These are phyloP conservation scores for Gymnogyps californianus DNA, from an alignment of 2,113 vertebrate genomes.

Conservation along the genomic window DNA sequence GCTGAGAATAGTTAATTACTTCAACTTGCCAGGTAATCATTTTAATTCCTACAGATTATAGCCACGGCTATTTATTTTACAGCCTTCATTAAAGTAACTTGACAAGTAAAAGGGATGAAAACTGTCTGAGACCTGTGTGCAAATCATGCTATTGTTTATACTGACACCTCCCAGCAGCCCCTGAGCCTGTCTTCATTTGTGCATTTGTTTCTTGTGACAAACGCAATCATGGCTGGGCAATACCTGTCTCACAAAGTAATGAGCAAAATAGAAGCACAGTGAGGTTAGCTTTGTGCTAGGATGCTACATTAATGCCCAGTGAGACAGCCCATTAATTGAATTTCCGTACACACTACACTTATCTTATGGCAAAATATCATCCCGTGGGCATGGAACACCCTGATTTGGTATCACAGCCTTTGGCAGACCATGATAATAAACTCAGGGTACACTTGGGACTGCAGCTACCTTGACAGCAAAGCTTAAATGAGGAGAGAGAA, in stretches of 20 bases:
- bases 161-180: conserved; percentile 46
- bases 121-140: not conserved
- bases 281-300: conserved; percentile 11
- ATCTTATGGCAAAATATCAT: not conserved
- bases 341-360: not conserved
- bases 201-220: conserved; percentile 47
- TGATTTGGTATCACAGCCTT: not conserved
- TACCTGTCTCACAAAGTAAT: conserved; percentile 31
- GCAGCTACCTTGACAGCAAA: not conserved
- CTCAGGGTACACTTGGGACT: not conserved
- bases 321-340: conserved; percentile 48
- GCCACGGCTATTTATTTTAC: conserved; percentile 52
- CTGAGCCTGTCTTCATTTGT: conserved; percentile 26
- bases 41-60: conserved; percentile 58
- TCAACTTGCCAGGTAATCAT: conserved; percentile 57
- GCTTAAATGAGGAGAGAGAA: not conserved
- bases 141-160: conserved; percentile 51
- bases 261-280: not conserved
- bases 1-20: conserved; percentile 58
- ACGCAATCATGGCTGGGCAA: conserved; percentile 36
- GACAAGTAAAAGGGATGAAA: conserved; percentile 53
- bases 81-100: conserved; percentile 52
- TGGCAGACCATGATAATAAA: not conserved
- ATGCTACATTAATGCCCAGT: not conserved
- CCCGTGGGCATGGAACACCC: not conserved